Base-by-base conservation (phyloP, 2,113 vertebrate species). In the Phalacrocorax brasilianus region DNA sequence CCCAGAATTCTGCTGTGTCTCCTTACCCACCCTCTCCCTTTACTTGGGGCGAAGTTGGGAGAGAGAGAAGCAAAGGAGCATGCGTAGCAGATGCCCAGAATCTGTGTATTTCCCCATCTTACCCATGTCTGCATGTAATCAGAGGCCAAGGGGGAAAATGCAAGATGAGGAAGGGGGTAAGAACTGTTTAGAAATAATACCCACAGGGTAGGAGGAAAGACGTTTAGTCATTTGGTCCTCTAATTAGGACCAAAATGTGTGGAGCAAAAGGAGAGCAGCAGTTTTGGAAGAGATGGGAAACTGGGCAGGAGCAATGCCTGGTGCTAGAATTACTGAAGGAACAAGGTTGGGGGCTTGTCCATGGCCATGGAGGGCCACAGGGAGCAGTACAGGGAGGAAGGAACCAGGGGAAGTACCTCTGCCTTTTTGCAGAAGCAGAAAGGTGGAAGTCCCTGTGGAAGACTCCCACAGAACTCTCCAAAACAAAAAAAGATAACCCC, bases 321-420 rank as follows among this genome's bases (percentile, higher is more conserved):
- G 3, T 26, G n/a, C 14, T n/a, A 35, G 45, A 56, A n/a, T 42
- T 92, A 5, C 5, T 13, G 50, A 44, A 86, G 44, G 21, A 47
- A 58, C 7, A 24, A 47, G 8, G 8, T 10, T 0, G 1, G 12
- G 50, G 8, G 11, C 20, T 73, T 74, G 42, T 44, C 26, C 10
- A 14, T 0, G 1, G 45, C 16, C 1, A 0, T 35, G 72, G 45
- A 45, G 13, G 22, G 24, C 12, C 32, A 26, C 4, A 40, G 10
- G 38, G 27, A 68, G 47, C 32, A 67, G 53, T 28, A 44, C 9
- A 11, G 5, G 14, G 19, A 59, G n/a, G 55, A 74, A 53, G 26
- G 45, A 85, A 28, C 19, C 4, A 5, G 22, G 44, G 23, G 20
- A 77, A 73, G n/a, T 38, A 58, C 9, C 21, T 5, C 14, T 3